Percentiles rank a stretch among this genome's conserved stretches.
Evolutionary conservation across 2,113 vertebrate genomes (phyloP).

Genomic region (Phylloscopus whistleri): DNA sequence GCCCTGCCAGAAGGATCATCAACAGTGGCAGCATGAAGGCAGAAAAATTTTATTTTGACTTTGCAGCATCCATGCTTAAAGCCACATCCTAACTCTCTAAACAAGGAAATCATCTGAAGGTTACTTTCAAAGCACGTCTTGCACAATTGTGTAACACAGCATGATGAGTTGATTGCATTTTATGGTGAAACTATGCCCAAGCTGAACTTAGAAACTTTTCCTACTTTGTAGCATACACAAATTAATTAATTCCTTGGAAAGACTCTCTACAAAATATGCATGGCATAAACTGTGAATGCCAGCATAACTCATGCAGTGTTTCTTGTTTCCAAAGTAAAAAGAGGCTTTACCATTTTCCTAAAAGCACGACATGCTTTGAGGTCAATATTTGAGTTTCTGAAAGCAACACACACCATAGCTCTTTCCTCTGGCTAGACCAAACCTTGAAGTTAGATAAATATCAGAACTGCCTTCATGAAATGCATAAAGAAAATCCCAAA

Average conservation of each 20-base stretch:
- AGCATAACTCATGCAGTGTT: background rate
- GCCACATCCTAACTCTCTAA: background rate
- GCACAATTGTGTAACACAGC: background rate
- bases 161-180: background rate
- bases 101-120: background rate
- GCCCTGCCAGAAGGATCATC: background rate
- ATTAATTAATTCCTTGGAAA: background rate
- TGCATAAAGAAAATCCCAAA: background rate
- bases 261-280: background rate
- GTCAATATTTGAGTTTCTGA: background rate
- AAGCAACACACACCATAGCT: background rate
- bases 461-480: background rate
- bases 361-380: background rate
- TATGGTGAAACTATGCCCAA: background rate
- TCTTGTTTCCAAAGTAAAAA: background rate
- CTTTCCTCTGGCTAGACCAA: background rate
- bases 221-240: background rate
- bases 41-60: background rate
- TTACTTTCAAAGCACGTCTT: background rate
- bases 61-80: background rate
- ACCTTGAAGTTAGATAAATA: background rate
- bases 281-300: background rate
- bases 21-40: background rate
- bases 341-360: background rate
- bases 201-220: background rate